Percentiles rank a stretch among this genome's conserved stretches.
phyloP scores from a whole-genome alignment of 2,113 vertebrate species.

The Pteruthius melanotis region DNA sequence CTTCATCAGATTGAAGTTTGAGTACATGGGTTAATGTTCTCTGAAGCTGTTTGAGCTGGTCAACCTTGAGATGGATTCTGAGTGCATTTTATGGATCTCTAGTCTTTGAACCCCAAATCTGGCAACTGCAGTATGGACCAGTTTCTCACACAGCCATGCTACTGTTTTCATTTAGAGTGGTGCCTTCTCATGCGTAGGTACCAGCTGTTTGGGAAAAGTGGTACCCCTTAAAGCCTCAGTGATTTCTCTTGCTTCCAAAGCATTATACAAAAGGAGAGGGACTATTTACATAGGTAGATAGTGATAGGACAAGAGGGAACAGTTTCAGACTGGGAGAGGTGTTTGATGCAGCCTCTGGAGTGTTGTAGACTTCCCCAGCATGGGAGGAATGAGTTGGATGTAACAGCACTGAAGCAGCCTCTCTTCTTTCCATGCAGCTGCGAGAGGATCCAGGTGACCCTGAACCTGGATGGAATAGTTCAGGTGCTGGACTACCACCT shows the following conservation, averaged over 20 bases:
- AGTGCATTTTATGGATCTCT: neutral
- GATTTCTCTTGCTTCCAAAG: neutral
- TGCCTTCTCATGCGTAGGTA: rapidly evolving
- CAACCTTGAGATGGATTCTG: neutral
- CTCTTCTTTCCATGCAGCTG: constrained; percentile 46
- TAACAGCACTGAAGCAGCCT: neutral
- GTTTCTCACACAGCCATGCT: neutral
- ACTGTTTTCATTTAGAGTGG: neutral
- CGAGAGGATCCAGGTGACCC: constrained; percentile 80
- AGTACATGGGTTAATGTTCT: neutral
- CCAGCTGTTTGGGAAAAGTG: neutral
- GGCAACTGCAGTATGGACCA: neutral
- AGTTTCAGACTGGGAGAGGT: neutral
- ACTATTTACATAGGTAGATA: neutral
- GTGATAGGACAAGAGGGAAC: neutral
- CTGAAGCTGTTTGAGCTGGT: neutral
- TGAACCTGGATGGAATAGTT: constrained; percentile 94
- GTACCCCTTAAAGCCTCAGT: neutral
- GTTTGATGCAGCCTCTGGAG: neutral
- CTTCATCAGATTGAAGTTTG: neutral
- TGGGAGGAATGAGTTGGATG: neutral
- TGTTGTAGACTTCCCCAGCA: rapidly evolving
- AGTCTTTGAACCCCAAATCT: neutral
- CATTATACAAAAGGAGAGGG: neutral
- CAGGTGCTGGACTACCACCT: constrained; percentile 93